Conservation (phyloP, 2,888 invertebrate species). For the Ashinkailepas kermadecensis region DNA sequence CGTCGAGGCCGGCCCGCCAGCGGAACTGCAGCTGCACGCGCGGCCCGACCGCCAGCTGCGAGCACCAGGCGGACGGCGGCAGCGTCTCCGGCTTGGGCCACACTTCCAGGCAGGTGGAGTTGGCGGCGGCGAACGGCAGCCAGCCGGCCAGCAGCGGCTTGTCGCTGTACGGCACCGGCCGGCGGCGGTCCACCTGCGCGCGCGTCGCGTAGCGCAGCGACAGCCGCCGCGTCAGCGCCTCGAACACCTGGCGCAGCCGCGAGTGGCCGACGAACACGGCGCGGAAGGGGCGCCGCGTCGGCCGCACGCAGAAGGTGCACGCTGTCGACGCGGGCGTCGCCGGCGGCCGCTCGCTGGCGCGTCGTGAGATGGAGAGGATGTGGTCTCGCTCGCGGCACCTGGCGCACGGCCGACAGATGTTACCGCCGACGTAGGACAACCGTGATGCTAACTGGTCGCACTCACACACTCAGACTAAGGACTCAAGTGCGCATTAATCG, state of each 20-base stretch:
- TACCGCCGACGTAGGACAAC: too few species aligned
- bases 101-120: constrained; percentile 5
- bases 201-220: neutral
- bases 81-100: neutral
- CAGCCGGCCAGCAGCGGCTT: neutral
- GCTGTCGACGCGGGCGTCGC: neutral
- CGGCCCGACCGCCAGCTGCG: neutral
- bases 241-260: neutral
- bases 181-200: neutral
- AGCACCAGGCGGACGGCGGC: neutral
- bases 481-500: too few species aligned
- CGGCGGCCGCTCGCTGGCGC: neutral
- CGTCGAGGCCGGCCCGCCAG: neutral
- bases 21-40: neutral
- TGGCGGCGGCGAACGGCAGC: neutral
- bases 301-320: neutral
- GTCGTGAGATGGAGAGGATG: too few species aligned
- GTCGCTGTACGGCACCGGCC: neutral
- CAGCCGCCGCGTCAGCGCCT: neutral
- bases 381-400: too few species aligned
- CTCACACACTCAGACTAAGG: too few species aligned
- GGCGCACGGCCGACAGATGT: too few species aligned
- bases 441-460: too few species aligned
- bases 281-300: neutral
- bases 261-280: neutral